A percentile compares a stretch with the other conserved stretches of the same genome.
These are phyloP conservation scores for Hydrolagus affinis DNA, from an alignment of 2,113 vertebrate species.

Conservation along the genomic window DNA sequence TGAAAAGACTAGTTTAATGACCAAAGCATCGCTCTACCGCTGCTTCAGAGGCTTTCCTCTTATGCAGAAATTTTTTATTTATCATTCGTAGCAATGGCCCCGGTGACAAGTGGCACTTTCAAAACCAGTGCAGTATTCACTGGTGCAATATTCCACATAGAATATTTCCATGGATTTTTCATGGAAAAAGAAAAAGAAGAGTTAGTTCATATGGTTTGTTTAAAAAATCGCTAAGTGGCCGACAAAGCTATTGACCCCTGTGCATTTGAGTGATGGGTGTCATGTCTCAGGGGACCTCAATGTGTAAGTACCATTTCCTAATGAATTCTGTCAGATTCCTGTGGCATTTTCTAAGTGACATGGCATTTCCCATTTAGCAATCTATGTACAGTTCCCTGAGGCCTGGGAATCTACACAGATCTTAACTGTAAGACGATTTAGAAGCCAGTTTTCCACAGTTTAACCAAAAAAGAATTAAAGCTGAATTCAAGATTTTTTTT, in stretches of 20 bases:
- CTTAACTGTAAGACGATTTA: too few species aligned
- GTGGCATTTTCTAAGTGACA: slow-evolving; percentile 4
- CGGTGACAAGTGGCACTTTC: neutral
- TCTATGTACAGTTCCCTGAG: neutral
- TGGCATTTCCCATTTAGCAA: neutral
- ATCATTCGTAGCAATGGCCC: neutral
- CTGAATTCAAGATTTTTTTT: too few species aligned
- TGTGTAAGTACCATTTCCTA: neutral
- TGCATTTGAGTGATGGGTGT: neutral
- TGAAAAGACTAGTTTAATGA: neutral
- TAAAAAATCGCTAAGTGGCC: neutral
- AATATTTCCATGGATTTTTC: neutral
- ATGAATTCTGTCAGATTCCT: slow-evolving; percentile 8
- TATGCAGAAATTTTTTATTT: neutral
- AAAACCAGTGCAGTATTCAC: neutral
- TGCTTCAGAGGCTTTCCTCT: neutral
- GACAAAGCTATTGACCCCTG: neutral
- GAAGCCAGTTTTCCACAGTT: too few species aligned
- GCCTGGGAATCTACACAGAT: neutral
- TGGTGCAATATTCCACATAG: neutral
- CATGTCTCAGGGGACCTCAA: neutral
- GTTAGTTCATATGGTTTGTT: neutral
- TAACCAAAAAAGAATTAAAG: too few species aligned
- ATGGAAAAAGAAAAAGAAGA: neutral
- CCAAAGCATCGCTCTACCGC: neutral